These are phyloP conservation scores for Hyperopisus bebe DNA, from an alignment of 2,113 vertebrate genomes.

Conservation along the genomic window DNA sequence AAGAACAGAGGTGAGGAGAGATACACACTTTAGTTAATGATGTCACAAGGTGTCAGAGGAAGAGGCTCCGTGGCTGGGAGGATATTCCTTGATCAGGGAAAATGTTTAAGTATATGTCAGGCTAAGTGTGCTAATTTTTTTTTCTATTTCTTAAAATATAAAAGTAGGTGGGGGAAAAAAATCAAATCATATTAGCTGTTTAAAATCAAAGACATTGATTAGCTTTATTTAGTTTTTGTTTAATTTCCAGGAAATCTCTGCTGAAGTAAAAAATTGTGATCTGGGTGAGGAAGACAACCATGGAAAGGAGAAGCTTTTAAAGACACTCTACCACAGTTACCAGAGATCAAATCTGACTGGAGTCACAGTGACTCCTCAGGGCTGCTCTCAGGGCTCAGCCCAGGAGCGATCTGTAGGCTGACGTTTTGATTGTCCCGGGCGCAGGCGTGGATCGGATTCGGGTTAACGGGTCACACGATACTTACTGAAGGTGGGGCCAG, in stretches of 20 bases:
- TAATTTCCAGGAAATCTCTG: background rate
- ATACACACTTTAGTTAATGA: background rate
- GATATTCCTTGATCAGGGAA: background rate
- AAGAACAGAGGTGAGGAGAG: slow-evolving; percentile 7
- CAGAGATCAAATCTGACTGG: background rate
- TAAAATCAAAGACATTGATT: slow-evolving; percentile 12
- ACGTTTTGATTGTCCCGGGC: slow-evolving; percentile 4
- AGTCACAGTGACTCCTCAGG: background rate
- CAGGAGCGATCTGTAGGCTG: slow-evolving; percentile 20
- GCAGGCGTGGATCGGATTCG: slow-evolving; percentile 16
- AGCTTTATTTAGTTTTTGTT: background rate
- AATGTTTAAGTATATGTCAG: background rate
- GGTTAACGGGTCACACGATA: slow-evolving; percentile 58
- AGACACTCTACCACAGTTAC: background rate
- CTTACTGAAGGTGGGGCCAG: slow-evolving; percentile 71
- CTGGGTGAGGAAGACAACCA: background rate
- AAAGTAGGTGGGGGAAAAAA: background rate
- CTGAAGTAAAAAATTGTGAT: background rate
- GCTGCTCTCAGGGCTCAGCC: background rate
- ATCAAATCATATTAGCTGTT: background rate
- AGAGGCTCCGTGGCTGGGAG: background rate
- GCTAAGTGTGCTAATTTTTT: background rate
- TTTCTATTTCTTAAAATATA: background rate
- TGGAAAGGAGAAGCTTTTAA: background rate
- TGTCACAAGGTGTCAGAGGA: slow-evolving; percentile 1